Evolutionary conservation across 2,113 vertebrate genomes (phyloP).

Genomic region (Xenopus borealis): DNA sequence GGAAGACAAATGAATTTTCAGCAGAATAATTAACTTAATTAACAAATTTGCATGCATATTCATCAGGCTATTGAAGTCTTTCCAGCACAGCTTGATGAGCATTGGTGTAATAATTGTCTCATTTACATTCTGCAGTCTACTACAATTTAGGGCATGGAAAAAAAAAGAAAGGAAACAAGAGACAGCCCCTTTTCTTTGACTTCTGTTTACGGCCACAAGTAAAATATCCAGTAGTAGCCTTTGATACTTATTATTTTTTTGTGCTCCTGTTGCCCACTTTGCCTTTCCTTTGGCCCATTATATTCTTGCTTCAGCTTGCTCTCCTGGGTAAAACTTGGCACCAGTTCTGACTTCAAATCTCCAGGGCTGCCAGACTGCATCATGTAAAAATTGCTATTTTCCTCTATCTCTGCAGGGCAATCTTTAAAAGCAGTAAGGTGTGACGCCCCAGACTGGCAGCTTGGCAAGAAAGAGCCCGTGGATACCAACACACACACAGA

Average conservation of each 20-base stretch:
- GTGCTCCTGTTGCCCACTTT: slow-evolving; percentile 36
- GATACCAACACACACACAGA: slow-evolving; percentile 88
- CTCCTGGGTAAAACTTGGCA: slow-evolving; percentile 98
- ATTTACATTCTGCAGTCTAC: slow-evolving; percentile 99
- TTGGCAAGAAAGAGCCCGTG: slow-evolving; percentile 89
- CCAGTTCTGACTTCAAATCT: slow-evolving; percentile 95
- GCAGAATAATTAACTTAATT: slow-evolving; percentile 99
- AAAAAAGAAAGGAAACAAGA: slow-evolving; percentile 46
- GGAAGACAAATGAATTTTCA: slow-evolving; percentile 99
- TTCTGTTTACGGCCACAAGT: slow-evolving; percentile 62
- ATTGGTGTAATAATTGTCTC: slow-evolving; percentile 99
- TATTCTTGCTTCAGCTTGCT: slow-evolving; percentile 76
- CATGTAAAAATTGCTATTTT: slow-evolving; percentile 87
- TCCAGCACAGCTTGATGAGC: slow-evolving; percentile 99
- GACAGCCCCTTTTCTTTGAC: slow-evolving; percentile 69
- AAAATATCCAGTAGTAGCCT: slow-evolving; percentile 45
- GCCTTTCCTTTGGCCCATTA: slow-evolving; percentile 64
- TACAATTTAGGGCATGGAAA: slow-evolving; percentile 86
- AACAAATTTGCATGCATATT: slow-evolving; percentile 99
- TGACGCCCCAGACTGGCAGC: slow-evolving; percentile 99
- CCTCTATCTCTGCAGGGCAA: slow-evolving; percentile 98
- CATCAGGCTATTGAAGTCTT: slow-evolving; percentile 99
- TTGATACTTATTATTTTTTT: slow-evolving; percentile 46
- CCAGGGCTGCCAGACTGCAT: slow-evolving; percentile 93
- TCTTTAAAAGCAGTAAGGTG: slow-evolving; percentile 99